A percentile compares a stretch with the other conserved stretches of the same genome.
Conservation (phyloP, 2,888 invertebrate genomes). For the Embidobia sp. region DNA sequence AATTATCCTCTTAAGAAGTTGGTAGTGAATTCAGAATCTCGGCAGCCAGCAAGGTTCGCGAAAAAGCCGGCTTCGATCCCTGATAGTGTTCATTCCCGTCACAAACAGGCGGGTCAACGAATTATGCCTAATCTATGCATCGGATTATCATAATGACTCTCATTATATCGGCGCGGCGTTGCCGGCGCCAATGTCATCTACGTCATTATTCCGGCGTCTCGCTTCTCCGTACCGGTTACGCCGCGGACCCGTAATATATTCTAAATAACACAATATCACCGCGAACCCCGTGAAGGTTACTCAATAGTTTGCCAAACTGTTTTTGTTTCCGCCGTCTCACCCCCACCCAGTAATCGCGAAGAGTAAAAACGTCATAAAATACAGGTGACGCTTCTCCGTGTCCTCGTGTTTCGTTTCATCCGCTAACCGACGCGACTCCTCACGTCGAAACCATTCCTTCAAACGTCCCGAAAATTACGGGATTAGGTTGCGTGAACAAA, state of each 20-base stretch:
- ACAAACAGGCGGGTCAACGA: constrained; percentile 77
- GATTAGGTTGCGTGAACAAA: too few relatives aligned
- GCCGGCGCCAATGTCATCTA: constrained; percentile 52
- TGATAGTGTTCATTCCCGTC: constrained; percentile 63
- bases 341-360: constrained; percentile 70
- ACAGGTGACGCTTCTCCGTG: constrained; percentile 69
- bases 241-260: constrained; percentile 70
- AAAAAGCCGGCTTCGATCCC: constrained; percentile 47
- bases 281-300: constrained; percentile 65
- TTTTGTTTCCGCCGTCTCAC: constrained; percentile 50
- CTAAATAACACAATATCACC: constrained; percentile 72
- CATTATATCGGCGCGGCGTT: constrained; percentile 72
- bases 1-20: too few relatives aligned
- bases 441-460: constrained; percentile 63
- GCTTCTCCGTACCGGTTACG: constrained; percentile 61
- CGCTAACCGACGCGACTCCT: constrained; percentile 42
- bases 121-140: constrained; percentile 80
- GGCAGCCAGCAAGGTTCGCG: constrained; percentile 11
- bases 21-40: neutral
- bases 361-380: constrained; percentile 73
- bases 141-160: constrained; percentile 80
- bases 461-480: constrained; percentile 56
- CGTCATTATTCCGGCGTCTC: constrained; percentile 60
- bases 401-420: constrained; percentile 41
- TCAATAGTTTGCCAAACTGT: constrained; percentile 66